Percentiles rank a stretch among this genome's conserved stretches.
phyloP scores from a whole-genome alignment of 1,140 invertebrate genomes.

The Cherax destructor region DNA sequence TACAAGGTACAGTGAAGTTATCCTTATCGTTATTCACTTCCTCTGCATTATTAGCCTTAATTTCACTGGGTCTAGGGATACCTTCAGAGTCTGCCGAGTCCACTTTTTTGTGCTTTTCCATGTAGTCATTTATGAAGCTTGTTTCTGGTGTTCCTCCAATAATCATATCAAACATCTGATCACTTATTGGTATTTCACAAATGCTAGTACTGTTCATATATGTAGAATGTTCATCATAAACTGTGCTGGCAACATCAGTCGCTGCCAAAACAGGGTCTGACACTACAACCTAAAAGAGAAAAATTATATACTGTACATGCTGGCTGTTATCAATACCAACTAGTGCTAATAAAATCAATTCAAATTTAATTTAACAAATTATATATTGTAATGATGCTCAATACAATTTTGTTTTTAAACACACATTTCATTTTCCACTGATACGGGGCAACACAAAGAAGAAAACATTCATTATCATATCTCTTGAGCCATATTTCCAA shows the following conservation, averaged over 20 bases:
- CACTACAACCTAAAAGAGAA: slow-evolving; percentile 22
- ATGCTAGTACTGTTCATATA: slow-evolving; percentile 27
- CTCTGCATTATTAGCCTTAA: background rate
- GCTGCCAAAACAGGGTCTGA: slow-evolving; percentile 64
- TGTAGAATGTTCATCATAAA: slow-evolving; percentile 43
- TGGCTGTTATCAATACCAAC: too few relatives aligned
- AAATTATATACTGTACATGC: too few relatives aligned
- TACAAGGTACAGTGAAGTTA: background rate
- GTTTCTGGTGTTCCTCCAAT: slow-evolving; percentile 69
- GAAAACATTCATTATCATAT: too few relatives aligned
- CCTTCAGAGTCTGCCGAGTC: background rate
- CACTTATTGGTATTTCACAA: slow-evolving; percentile 54
- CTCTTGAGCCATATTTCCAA: too few relatives aligned
- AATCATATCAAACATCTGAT: slow-evolving; percentile 69
- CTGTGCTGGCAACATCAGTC: slow-evolving; percentile 68
- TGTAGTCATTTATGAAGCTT: slow-evolving; percentile 62
- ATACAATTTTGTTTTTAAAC: too few relatives aligned
- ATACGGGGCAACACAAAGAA: too few relatives aligned
- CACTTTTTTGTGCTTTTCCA: slow-evolving; percentile 33
- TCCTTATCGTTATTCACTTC: background rate
- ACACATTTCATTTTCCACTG: too few relatives aligned
- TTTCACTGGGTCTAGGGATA: background rate
- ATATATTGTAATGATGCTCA: too few relatives aligned
- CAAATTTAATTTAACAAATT: too few relatives aligned
- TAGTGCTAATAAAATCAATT: too few relatives aligned